A percentile compares a stretch with the other conserved stretches of the same genome.
Evolutionary conservation across 2,113 vertebrate genomes (phyloP).

Genomic region (Elanus axillaris): DNA sequence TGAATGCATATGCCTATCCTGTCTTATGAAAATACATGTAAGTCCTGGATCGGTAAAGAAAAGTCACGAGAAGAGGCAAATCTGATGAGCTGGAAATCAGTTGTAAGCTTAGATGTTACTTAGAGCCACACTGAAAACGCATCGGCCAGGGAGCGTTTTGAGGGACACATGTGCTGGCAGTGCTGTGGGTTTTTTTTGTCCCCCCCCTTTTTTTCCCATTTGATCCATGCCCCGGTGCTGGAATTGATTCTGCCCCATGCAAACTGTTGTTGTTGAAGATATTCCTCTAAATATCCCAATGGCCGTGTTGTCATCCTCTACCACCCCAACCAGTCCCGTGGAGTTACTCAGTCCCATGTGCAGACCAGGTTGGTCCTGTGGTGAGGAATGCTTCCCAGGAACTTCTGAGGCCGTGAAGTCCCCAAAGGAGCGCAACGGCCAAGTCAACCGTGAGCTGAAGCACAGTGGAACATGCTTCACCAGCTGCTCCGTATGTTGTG

Average conservation of each 20-base stretch:
- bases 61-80: not conserved
- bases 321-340: accelerated
- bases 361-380: not conserved
- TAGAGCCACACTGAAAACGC: not conserved
- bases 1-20: not conserved
- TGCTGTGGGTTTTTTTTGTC: not conserved
- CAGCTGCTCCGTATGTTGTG: accelerated
- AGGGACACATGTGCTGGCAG: not conserved
- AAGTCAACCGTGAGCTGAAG: not conserved
- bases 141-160: not conserved
- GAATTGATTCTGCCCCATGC: not conserved
- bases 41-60: not conserved
- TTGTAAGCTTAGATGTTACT: not conserved
- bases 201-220: not conserved
- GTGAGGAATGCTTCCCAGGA: not conserved
- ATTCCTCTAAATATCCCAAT: not conserved
- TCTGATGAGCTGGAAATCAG: not conserved
- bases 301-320: not conserved
- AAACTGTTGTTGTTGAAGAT: not conserved
- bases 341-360: not conserved
- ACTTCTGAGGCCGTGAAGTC: not conserved
- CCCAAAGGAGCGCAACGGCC: not conserved
- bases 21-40: not conserved
- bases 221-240: not conserved
- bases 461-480: not conserved